Evolutionary conservation across 2,797 vertebrate species (phyloP).

Genomic region (Psittacula echo): DNA sequence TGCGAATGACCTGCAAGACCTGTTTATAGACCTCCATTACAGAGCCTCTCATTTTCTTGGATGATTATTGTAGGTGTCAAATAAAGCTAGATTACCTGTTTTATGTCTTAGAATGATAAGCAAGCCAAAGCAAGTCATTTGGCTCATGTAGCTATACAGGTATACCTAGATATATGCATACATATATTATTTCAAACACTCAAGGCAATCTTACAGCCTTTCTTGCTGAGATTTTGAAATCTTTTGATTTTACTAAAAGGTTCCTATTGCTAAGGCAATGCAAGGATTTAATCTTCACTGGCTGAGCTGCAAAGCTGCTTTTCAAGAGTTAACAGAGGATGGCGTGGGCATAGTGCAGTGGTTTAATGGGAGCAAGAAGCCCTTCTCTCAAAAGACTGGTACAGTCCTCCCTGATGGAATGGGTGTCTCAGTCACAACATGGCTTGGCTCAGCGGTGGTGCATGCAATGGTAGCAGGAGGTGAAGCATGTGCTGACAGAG

Average conservation of each 20-base stretch:
- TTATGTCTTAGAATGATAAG: slow-evolving; percentile 50
- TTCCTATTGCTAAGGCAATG: background rate
- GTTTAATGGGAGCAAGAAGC: background rate
- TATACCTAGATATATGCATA: slow-evolving; percentile 51
- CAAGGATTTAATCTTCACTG: background rate
- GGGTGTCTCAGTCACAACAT: background rate
- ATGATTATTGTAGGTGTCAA: slow-evolving; percentile 40
- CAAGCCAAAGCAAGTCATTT: slow-evolving; percentile 65
- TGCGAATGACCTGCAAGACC: slow-evolving; percentile 32
- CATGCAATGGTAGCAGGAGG: slow-evolving; percentile 15
- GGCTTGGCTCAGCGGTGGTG: background rate
- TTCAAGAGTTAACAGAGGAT: background rate
- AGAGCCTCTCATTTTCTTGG: slow-evolving; percentile 55
- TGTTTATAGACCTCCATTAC: slow-evolving; percentile 53
- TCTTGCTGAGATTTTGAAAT: slow-evolving; percentile 50
- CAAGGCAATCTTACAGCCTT: slow-evolving; percentile 36
- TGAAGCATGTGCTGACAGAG: slow-evolving; percentile 66
- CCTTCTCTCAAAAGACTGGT: background rate
- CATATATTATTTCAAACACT: slow-evolving; percentile 21
- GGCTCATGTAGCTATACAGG: slow-evolving; percentile 29
- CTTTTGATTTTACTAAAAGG: background rate
- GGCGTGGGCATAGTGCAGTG: background rate
- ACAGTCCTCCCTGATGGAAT: background rate
- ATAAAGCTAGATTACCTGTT: slow-evolving; percentile 41
- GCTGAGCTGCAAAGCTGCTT: background rate